Conservation (phyloP, 2,888 invertebrate species). For the Heliconius ismenius region DNA sequence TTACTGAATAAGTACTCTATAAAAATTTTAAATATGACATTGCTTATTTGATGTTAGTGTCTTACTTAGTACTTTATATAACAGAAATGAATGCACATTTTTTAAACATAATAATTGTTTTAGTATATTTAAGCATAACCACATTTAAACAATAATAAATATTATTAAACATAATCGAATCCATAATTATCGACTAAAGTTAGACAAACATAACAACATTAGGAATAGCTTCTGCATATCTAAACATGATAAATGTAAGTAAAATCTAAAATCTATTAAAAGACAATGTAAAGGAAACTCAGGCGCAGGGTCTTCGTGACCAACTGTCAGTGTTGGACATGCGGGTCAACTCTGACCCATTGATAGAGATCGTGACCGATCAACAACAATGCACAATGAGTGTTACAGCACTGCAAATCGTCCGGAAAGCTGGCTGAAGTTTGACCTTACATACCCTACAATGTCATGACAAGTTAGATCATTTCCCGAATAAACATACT, state of each 20-base stretch:
- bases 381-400: constrained; percentile 56
- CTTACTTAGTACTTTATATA: background rate
- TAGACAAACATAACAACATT: too few species aligned
- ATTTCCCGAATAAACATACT: constrained; percentile 17
- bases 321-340: constrained; percentile 52
- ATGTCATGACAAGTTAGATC: constrained; percentile 52
- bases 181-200: background rate
- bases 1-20: background rate
- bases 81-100: background rate
- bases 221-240: background rate
- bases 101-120: background rate
- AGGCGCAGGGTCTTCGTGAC: constrained; percentile 42
- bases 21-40: background rate
- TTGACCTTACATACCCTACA: constrained; percentile 60
- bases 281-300: constrained; percentile 23
- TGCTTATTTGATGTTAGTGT: background rate
- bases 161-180: too few species aligned
- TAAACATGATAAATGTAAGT: constrained; percentile 6
- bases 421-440: constrained; percentile 58
- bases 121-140: background rate
- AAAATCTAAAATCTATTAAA: constrained; percentile 12
- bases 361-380: constrained; percentile 70
- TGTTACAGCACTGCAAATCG: constrained; percentile 58
- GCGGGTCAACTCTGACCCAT: constrained; percentile 60
- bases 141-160: background rate